Base-by-base conservation (phyloP, 2,888 invertebrate genomes). In the Tipula lateralis region DNA sequence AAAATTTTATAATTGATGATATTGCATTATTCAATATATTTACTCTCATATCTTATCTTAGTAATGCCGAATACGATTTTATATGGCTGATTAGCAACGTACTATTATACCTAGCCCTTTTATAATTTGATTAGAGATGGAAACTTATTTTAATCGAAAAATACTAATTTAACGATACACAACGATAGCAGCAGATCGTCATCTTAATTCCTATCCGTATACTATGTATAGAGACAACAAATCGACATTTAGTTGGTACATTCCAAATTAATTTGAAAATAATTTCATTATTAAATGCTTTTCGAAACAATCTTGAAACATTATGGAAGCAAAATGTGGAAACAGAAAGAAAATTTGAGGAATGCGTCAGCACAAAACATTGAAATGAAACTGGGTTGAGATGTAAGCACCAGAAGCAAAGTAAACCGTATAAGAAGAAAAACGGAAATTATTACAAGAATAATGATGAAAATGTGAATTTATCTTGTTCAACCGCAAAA, bases 391-490 rank as follows among this genome's bases (percentile, higher is more conserved):
- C 3, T 13, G 44, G n/a, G 13, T 44, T 44, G 44, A 16, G 44
- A 66, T 9, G n/a, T 12, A 24, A 66, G 66, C n/a, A 44, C 9
- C n/a, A n/a, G 44, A n/a, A 44, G 44, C 66, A 66, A 66, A 24
- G 24, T 66, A 66, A 66, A 66, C 24, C 66, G n/a, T n/a, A 13
- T 66, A 66, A 19, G 24, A 66, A 66, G 66, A 66, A 3, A 66
- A 66, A 19, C 66, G 66, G 66, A 66, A 66, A 66, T 66, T 66
- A 66, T 66, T 66, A 66, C 19, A 19, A 66, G 24, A 66, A 24
- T 66, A 66, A 66, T 66, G 66, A 66, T 66, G 66, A 66, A 66
- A 66, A 66, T 66, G 66, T 19, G 66, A 66, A 66, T 66, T 66
- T 66, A 66, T 66, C 66, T 66, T 66, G 19, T 66, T 24, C 24